Evolutionary conservation across 64 coral and sea anemone species (phyloP).

Genomic region (Trachythela sp.): DNA sequence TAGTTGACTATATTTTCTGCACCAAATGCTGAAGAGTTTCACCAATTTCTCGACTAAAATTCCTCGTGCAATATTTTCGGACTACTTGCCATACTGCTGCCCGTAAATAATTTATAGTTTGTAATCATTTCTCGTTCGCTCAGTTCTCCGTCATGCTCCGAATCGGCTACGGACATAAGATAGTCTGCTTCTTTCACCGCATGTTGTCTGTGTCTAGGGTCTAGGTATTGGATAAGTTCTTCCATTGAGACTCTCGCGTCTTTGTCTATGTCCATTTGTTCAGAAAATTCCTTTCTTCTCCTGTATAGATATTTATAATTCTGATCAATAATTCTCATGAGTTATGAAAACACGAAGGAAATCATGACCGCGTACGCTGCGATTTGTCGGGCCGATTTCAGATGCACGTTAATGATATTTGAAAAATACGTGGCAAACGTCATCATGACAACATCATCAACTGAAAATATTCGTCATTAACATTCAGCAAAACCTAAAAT

Average conservation of each 20-base stretch:
- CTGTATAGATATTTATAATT: constrained; percentile 32
- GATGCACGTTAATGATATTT: too few relatives aligned
- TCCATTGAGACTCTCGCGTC: constrained; percentile 58
- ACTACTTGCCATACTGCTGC: constrained; percentile 76
- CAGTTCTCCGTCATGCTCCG: constrained; percentile 55
- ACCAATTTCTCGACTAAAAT: constrained; percentile 38
- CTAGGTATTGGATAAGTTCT: constrained; percentile 61
- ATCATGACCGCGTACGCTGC: too few relatives aligned
- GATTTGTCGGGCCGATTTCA: too few relatives aligned
- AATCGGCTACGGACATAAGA: constrained; percentile 62
- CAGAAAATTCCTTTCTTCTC: constrained; percentile 66
- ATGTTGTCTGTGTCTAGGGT: constrained; percentile 76
- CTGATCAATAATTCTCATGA: too few relatives aligned
- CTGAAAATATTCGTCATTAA: too few relatives aligned
- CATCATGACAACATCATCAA: too few relatives aligned
- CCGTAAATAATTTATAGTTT: constrained; percentile 87
- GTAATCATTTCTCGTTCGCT: constrained; percentile 77
- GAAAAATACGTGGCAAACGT: too few relatives aligned
- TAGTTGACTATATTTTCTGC: too few relatives aligned
- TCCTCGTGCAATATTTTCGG: constrained; percentile 74
- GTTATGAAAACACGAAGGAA: too few relatives aligned
- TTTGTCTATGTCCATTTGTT: constrained; percentile 64
- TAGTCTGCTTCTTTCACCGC: constrained; percentile 78
- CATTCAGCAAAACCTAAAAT: too few relatives aligned
- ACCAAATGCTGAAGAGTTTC: too few relatives aligned